A percentile compares a stretch with the other conserved stretches of the same genome.
Evolutionary conservation across 2,113 vertebrate genomes (phyloP).

Genomic region (Heteronetta atricapilla): DNA sequence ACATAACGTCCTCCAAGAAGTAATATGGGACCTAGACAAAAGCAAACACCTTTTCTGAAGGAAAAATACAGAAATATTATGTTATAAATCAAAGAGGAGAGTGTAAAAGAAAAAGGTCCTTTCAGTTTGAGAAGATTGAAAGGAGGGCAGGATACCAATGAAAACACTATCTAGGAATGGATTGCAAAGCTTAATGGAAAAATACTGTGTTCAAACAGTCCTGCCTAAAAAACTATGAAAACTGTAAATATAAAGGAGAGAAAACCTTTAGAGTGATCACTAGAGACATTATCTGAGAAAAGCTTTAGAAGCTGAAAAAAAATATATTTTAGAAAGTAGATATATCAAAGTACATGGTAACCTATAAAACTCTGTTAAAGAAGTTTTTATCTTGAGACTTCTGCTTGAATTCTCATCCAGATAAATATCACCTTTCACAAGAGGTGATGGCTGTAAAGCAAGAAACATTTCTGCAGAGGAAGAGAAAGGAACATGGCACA

Average conservation of each 20-base stretch:
- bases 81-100: constrained; percentile 34
- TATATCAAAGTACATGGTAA: background rate
- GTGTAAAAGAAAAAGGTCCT: background rate
- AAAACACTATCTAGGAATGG: constrained; percentile 1
- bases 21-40: background rate
- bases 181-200: constrained; percentile 31
- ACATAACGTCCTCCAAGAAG: background rate
- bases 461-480: background rate
- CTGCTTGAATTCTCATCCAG: background rate
- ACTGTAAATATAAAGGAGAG: constrained; percentile 30
- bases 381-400: constrained; percentile 16
- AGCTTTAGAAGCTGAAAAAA: background rate
- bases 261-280: background rate
- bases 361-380: background rate
- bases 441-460: background rate
- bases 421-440: background rate
- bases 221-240: background rate
- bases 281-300: background rate
- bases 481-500: fast-evolving
- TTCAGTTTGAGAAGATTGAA: constrained; percentile 11
- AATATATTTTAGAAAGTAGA: background rate
- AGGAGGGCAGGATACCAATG: background rate
- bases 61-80: background rate
- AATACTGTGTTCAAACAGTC: background rate
- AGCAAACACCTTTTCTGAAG: background rate